Evolutionary conservation across 2,797 vertebrate genomes (phyloP), one percentile per base, ranked within the genome.

Genomic region (Microctenopoma stevenorrisi): DNA sequence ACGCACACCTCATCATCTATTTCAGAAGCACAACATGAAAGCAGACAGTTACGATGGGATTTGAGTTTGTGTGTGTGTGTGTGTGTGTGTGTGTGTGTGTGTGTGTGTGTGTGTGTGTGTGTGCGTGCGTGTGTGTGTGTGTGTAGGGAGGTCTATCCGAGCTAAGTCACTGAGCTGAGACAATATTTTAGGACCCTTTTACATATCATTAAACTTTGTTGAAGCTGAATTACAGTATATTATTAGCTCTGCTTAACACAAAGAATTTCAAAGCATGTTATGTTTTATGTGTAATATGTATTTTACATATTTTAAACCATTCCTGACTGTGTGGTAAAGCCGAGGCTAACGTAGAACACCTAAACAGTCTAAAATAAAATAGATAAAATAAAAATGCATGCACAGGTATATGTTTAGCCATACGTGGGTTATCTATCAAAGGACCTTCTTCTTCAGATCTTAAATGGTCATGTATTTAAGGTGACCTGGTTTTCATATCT

Each of bases 21-120:
- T 90, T 89, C 84, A 68, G 81, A 71, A 75, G 88, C 81, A 81
- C 79, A 88, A 80, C 88, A 88, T 86, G 81, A 87, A 81, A 83
- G 87, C 88, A 90, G 85, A 84, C 87, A 54, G 77, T 84, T 81
- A 71, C 28, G 26, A 72, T 54, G 68, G 69, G 61, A 70, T 85
- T 79, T 78, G 61, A 66, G 66, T 12, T 68, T 38, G 18, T n/a
- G 51, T 50, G 50, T 48, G 59, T 55, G 51, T 38, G 18, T n/a
- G 18, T 38, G 18, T n/a, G 51, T 50, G 50, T 48, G 59, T 55
- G 51, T 49, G 33, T 46, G 43, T 42, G 25, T 22, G 66, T 12
- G 71, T 38, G 18, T n/a, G 18, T 38, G 18, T n/a, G 51, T 50
- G 50, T 40, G 59, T 55, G 51, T 49, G 33, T 46, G 43, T 42